Base-by-base conservation (phyloP, 1,140 invertebrate genomes). In the Camponotus floridanus region DNA sequence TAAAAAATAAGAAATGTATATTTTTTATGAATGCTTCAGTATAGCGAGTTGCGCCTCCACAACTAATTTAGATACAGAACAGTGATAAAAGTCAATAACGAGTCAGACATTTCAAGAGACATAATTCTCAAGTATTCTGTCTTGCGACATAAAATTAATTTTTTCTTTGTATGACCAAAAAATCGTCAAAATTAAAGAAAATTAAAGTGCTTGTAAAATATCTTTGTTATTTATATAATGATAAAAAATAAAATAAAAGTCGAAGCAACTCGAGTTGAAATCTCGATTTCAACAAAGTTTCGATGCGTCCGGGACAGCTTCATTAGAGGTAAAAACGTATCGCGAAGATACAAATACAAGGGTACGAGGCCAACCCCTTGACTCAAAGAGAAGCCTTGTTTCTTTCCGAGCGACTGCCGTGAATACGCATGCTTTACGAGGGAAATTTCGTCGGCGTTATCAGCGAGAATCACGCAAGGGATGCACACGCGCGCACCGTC, bases 401-500 rank as follows among this genome's bases (percentile, higher is more conserved):
- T 81, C 79, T 81, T 81, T 73, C 61, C 39, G 26, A 81, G 39
- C 21, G 55, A 81, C 33, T 71, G 18, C 45, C 68, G 26, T 26
- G 67, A n/a, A 5, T 21, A 7, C 48, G 15, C 64, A 31, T 18
- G 21, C 45, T 70, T 45, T 39, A 45, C 39, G 31, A 61, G 79
- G 79, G 39, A 83, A 83, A 74, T 83, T 83, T 83, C 55, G 55
- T n/a, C 39, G 55, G 57, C 9, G 55, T 83, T 83, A 83, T 83
- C 79, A 83, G 57, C 67, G 42, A 42, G 55, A 61, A 83, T 74
- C 79, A 83, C 79, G 79, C 68, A 31, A 73, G 68, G 67, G 39
- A 73, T 48, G 68, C 21, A 73, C 39, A 21, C 55, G 18, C 79
- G 78, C 79, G 33, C 48, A 6, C 21, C 13, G 51, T 51, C 48